Base-by-base conservation (phyloP, 2,888 invertebrate species). In the Torymus aiolomorphi region DNA sequence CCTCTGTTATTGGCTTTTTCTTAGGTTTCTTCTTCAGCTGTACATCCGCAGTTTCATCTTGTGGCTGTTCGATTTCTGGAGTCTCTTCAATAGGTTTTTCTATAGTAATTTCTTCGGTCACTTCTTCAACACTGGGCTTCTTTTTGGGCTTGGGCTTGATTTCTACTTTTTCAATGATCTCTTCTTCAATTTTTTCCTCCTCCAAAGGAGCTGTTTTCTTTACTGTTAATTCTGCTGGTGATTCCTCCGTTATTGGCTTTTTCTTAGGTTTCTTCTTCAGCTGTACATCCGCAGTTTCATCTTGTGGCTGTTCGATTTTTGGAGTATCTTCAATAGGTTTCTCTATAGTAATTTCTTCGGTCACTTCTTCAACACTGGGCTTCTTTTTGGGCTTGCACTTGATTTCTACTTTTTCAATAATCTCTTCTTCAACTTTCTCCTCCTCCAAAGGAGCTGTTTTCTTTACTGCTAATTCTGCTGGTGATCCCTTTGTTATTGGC, bases 291-390 rank as follows among this genome's bases (percentile, higher is more conserved):
- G 83, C 83, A 0, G 84, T 78, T 0, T 86, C 79, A 66, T 86
- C 85, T 24, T 84, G 83, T 0, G 0, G 83, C 83, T 72, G 86
- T 86, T 56, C 20, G 80, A 84, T 59, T 82, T 84, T 82, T 89
- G 88, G 84, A 89, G 89, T 83, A 0, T 57, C 31, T 42, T 54
- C 62, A 18, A 84, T 75, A 4, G 86, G 83, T 88, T 88, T 89
- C 87, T 91, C 85, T 83, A 88, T 83, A 67, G 91, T 87, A 20
- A 92, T 85, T 83, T 92, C 92, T 78, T 92, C 92, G 1, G 88
- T 89, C 67, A 90, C 90, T 82, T 92, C 91, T 73, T 89, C 89
- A 2, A 76, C 76, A 8, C 84, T 83, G 0, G 84, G 83, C 65
- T 86, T 86, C 56, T 84, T 84, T 78, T 83, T 85, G 4, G 81